Evolutionary conservation across 2,113 vertebrate genomes (phyloP), one percentile per base, ranked within the genome.

Genomic region (Sinocyclocheilus anophthalmus): DNA sequence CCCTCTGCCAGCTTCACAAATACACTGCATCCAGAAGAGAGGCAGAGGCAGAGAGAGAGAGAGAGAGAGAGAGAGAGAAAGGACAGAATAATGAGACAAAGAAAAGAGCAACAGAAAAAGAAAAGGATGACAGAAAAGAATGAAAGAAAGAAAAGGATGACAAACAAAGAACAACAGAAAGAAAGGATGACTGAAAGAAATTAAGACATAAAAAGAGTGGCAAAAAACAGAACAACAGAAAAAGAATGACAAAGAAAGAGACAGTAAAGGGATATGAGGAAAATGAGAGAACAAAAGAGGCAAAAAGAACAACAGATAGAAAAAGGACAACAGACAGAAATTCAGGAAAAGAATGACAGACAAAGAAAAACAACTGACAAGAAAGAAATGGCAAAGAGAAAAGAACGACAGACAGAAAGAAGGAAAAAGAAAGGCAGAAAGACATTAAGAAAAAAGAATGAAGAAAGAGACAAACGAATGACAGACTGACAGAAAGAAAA

Each of bases 1-100:
- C 53, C 48, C 76, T 57, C 30, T 57, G 61, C 84, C 48, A 72
- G 37, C 48, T 75, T 70, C 65, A 81, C 20, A 2, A 16, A 86
- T 20, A 55, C 77, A 86, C 73, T 12, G 55, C 20, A 61, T 16
- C 8, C 22, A 48, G n/a, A 45, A 12, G 37, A 61, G 63, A 69
- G 24, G 6, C 10, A 48, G 61, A 67, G 61, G 50, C 24, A 30
- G 5, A 30, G 59, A 80, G 37, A 80, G 50, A 50, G 6, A 78
- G 14, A 59, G 53, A 20, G 3, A 57, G 20, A 65, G 18, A 63
- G 1, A 45, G 12, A 37, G 1, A 20, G 37, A n/a, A 48, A 24
- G 39, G 5, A 39, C 33, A 37, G 33, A 37, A 37, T 4, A 33
- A 13, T 39, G 20, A 45, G 18, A 78, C 33, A 37, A 37, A 37